Conservation (phyloP, 2,797 vertebrate genomes). For the Bryconaethiops microstoma region DNA sequence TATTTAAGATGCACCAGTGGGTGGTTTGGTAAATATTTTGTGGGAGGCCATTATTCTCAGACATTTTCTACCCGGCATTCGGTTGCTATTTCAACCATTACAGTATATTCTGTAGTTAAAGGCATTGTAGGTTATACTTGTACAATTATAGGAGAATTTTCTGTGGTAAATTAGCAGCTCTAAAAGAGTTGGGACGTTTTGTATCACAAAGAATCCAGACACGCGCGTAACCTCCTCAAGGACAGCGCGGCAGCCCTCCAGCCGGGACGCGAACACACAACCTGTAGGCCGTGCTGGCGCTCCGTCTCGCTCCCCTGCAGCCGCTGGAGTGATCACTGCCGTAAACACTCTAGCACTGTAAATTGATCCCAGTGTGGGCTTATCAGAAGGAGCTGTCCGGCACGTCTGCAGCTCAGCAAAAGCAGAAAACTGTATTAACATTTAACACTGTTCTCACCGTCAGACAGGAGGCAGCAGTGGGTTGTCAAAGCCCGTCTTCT, state of each 20-base stretch:
- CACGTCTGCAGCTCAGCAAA: constrained; percentile 40
- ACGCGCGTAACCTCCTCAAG: constrained; percentile 45
- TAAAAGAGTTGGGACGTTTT: constrained; percentile 9
- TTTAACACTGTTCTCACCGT: constrained; percentile 48
- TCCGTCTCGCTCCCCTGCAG: constrained; percentile 38
- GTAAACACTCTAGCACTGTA: constrained; percentile 52
- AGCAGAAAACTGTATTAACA: constrained; percentile 49
- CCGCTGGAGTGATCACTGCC: constrained; percentile 50
- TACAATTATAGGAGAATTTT: too few relatives aligned
- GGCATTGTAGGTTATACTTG: not conserved
- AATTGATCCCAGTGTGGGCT: constrained; percentile 60
- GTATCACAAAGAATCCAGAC: not conserved
- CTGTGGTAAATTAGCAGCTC: too few relatives aligned
- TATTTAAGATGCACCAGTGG: constrained; percentile 36
- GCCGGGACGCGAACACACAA: constrained; percentile 34
- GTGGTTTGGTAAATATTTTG: constrained; percentile 54
- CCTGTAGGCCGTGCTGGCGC: constrained; percentile 31
- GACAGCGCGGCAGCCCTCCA: constrained; percentile 29
- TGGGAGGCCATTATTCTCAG: constrained; percentile 40
- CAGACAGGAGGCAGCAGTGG: constrained; percentile 23
- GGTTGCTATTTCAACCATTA: constrained; percentile 37
- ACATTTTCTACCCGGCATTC: constrained; percentile 21
- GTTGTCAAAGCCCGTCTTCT: not conserved
- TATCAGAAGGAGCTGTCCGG: constrained; percentile 46
- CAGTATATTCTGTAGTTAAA: constrained; percentile 16